Conservation (phyloP, 1,140 invertebrate genomes). For the Drosophila sechellia region DNA sequence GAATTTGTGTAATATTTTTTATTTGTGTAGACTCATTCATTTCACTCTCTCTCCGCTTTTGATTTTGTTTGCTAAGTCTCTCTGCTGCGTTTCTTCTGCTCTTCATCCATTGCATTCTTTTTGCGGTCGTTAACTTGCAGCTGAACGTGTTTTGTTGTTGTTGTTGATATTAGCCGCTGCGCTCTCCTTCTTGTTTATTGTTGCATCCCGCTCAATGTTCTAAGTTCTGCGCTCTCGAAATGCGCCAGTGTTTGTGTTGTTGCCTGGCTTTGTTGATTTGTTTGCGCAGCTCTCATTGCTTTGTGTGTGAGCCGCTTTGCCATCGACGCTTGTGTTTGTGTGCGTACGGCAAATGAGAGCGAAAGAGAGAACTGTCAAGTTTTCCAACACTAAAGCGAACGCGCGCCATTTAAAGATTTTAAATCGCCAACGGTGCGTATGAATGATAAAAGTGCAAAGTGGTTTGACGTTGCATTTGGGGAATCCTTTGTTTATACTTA, state of each 20-base stretch:
- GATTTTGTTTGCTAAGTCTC: slow-evolving; percentile 59
- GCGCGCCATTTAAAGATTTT: slow-evolving; percentile 44
- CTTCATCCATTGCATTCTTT: slow-evolving; percentile 59
- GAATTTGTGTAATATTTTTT: neutral
- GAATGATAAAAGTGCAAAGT: slow-evolving; percentile 16
- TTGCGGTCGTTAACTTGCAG: slow-evolving; percentile 75
- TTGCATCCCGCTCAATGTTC: slow-evolving; percentile 4
- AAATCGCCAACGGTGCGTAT: slow-evolving; percentile 60
- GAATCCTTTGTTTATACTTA: too few species aligned
- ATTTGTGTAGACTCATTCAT: slow-evolving; percentile 8
- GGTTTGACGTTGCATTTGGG: neutral
- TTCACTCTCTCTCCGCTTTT: slow-evolving; percentile 11
- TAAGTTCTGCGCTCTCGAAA: slow-evolving; percentile 14
- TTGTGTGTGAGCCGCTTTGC: slow-evolving; percentile 53
- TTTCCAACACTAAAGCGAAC: slow-evolving; percentile 57
- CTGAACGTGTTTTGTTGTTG: slow-evolving; percentile 62
- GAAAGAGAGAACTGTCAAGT: slow-evolving; percentile 11
- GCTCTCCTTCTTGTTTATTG: slow-evolving; percentile 17
- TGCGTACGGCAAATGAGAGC: slow-evolving; percentile 9
- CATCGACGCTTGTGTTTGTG: slow-evolving; percentile 14
- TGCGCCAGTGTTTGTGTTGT: slow-evolving; percentile 38
- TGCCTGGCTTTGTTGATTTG: slow-evolving; percentile 58
- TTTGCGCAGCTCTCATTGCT: slow-evolving; percentile 32
- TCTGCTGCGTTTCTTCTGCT: slow-evolving; percentile 42
- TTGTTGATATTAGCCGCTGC: slow-evolving; percentile 24